Evolutionary conservation across 2,797 vertebrate species (phyloP), one percentile per base, ranked within the genome.

Genomic region (Clarias pachynema): DNA sequence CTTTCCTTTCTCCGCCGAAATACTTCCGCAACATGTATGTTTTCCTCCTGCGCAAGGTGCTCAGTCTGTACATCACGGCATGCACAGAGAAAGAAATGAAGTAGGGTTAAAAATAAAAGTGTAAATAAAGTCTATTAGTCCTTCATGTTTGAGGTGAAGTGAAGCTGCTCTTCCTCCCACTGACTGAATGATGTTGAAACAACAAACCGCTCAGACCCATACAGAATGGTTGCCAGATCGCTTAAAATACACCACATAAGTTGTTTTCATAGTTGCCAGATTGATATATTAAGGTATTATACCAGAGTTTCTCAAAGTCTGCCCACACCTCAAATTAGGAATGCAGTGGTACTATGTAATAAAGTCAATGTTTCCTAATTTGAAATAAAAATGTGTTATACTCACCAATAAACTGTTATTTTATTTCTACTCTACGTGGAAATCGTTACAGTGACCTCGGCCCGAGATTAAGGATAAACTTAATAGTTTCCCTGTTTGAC

Each of bases 21-120:
- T 44, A 65, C 53, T 62, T 18, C 56, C 73, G 60, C 31, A 83
- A 70, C 85, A 86, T 83, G 14, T 62, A 79, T 34, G 14, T 86
- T 57, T 72, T 44, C 75, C n/a, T 70, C 56, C 26, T 31, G 26
- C 49, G 56, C 79, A 59, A 90, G 92, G 93, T 53, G 7, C 57
- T 26, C 37, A 60, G 49, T 65, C 59, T 63, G 37, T 65, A 65
- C 78, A 79, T 79, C 29, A 79, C 78, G 78, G 15, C 15, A 79
- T 44, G 22, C 22, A 63, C 34, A 8, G 59, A 26, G 59, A 79
- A 22, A 79, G 59, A 29, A 40, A 44, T 12, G 0, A 24, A 5
- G 31, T 15, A 40, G 14, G 14, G 20, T 79, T 79, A n/a, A 79
- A 77, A 79, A 62, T 44, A 26, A 65, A 20, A 18, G 37, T 22